Evolutionary conservation across 1,140 invertebrate species (phyloP), one percentile per base, ranked within the genome.

Genomic region (Carcinoscorpius rotundicauda): DNA sequence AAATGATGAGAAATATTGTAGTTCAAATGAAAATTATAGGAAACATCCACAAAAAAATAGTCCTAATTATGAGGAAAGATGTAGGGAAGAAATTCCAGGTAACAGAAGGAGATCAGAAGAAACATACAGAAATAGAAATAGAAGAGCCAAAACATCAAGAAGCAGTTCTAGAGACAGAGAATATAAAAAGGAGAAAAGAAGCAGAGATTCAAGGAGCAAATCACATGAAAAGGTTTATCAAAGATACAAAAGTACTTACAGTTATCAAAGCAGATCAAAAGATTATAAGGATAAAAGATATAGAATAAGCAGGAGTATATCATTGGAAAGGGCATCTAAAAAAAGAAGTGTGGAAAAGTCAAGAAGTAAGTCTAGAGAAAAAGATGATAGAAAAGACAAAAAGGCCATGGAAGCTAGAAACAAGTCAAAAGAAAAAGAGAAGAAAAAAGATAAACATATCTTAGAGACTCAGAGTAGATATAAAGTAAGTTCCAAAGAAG

Each of bases 1-100:
- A 51, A 51, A 55, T 55, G 49, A 11, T n/a, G 56, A 53, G 10
- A 55, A 49, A 55, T 62, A 52, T 49, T 53, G 61, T 49, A 56
- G 53, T 49, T 55, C n/a, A 3, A 6, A 62, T 55, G 61, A 62
- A 10, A 55, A 49, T 51, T 52, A 55, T 49, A 55, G 61, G 52
- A 62, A 49, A 59, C 29, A 11, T n/a, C 29, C 29, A 9, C 11
- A 59, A 4, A 29, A 49, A 49, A 49, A 59, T 59, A 50, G 62
- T 50, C 51, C 29, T 49, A 49, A 63, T 63, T 49, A 63, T 9
- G 49, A 63, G 56, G 53, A 57, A 5, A 50, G 62, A 49, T 10
- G 53, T 0, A 50, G 56, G 49, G 51, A 55, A 29, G 4, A 6
- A 49, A 8, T 49, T n/a, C 4, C 9, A 1, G 53, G n/a, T 5